phyloP scores from a whole-genome alignment of 1,140 invertebrate genomes.

The Trichomalopsis sarcophagae region DNA sequence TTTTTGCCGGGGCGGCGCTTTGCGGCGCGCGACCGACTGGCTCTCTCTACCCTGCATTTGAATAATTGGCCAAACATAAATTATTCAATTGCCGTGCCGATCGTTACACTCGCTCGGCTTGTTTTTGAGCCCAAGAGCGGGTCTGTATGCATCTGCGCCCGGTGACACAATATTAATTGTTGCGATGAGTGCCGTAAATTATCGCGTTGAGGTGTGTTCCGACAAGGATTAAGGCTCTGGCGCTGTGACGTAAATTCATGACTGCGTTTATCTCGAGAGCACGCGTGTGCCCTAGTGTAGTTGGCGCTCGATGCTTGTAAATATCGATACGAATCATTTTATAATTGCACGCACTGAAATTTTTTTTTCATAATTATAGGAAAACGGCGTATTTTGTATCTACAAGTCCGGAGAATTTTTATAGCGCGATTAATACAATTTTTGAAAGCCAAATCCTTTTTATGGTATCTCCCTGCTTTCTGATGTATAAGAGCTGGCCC shows the following conservation, averaged over 20 bases:
- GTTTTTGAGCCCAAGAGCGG: not conserved
- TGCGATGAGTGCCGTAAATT: conserved; percentile 29
- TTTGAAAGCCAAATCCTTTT: not conserved
- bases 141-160: not conserved
- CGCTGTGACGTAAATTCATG: not conserved
- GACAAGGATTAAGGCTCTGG: not conserved
- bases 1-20: not conserved
- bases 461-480: not conserved
- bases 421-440: not conserved
- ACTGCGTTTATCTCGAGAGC: not conserved
- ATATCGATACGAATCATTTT: no score
- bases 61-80: conserved; percentile 51
- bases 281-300: no score
- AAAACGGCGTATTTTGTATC: no score
- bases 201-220: not conserved
- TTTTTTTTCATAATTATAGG: no score
- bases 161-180: conserved; percentile 35
- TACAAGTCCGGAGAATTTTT: not conserved
- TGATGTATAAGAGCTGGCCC: no score
- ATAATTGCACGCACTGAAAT: no score
- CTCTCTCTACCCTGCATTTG: conserved; percentile 18
- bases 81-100: conserved; percentile 46
- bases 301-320: no score
- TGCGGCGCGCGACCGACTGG: not conserved
- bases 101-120: conserved; percentile 5